Evolutionary conservation across 1,140 invertebrate species (phyloP).

Genomic region (Nomia melanderi): DNA sequence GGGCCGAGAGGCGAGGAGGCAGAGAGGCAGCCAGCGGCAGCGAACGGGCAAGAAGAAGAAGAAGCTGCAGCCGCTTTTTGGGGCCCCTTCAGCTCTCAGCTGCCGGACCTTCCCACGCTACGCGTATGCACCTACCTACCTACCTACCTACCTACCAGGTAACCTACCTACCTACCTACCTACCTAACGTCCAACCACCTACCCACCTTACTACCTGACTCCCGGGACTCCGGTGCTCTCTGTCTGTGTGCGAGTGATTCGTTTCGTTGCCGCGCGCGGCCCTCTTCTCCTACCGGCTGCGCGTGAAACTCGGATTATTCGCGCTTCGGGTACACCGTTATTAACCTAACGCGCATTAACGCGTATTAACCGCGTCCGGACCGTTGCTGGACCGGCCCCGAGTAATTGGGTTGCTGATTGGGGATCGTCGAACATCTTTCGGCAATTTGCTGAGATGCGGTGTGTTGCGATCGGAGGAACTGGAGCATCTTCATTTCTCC

Average conservation of each 20-base stretch:
- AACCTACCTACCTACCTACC: constrained; percentile 67
- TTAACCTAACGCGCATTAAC: too few relatives aligned
- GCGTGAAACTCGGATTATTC: constrained; percentile 1
- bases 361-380: too few relatives aligned
- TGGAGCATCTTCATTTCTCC: too few relatives aligned
- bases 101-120: constrained; percentile 80
- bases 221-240: background rate
- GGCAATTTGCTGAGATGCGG: too few relatives aligned
- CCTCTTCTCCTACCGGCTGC: constrained; percentile 60
- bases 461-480: too few relatives aligned
- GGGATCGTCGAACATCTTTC: too few relatives aligned
- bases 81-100: constrained; percentile 71
- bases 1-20: constrained; percentile 36
- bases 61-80: constrained; percentile 74
- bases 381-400: too few relatives aligned
- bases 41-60: constrained; percentile 65
- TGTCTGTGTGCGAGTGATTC: constrained; percentile 36
- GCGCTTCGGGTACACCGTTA: too few relatives aligned
- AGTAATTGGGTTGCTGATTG: too few relatives aligned
- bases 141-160: constrained; percentile 41
- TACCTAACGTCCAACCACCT: constrained; percentile 75
- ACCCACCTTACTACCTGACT: constrained; percentile 75
- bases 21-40: constrained; percentile 57
- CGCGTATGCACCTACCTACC: constrained; percentile 72
- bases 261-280: constrained; percentile 38